A percentile compares a stretch with the other conserved stretches of the same genome.
Conservation (phyloP, 2,113 vertebrate genomes). For the Cryptomyrus ogoouensis region DNA sequence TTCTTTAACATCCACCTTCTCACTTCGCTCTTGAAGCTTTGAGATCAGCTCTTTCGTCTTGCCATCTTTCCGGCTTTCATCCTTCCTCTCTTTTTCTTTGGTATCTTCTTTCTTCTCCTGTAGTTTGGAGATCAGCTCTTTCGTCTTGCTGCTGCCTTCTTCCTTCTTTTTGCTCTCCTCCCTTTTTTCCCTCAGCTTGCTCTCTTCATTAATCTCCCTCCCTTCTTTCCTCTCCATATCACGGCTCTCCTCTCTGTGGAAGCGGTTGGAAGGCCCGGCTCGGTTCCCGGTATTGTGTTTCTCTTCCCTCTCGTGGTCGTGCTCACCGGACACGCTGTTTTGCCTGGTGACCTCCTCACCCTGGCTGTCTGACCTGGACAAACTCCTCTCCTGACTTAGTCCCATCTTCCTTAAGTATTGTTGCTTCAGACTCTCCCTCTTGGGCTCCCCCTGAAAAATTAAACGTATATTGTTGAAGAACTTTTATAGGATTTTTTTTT, state of each 20-base stretch:
- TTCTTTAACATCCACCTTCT: constrained; percentile 37
- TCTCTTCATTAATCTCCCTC: constrained; percentile 51
- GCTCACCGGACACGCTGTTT: constrained; percentile 38
- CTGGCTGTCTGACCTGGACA: constrained; percentile 30
- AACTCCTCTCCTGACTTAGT: constrained; percentile 57
- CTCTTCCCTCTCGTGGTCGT: constrained; percentile 36
- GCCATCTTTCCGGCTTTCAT: constrained; percentile 40
- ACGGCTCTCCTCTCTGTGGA: constrained; percentile 37
- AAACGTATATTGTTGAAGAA: background rate
- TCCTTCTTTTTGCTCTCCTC: constrained; percentile 55
- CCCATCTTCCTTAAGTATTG: constrained; percentile 63
- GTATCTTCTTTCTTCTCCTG: constrained; percentile 53
- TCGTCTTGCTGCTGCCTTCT: constrained; percentile 54
- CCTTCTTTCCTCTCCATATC: constrained; percentile 39
- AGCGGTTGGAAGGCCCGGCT: constrained; percentile 36
- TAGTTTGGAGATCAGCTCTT: constrained; percentile 62
- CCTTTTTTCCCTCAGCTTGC: constrained; percentile 46
- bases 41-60: constrained; percentile 49
- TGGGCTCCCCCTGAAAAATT: constrained; percentile 46
- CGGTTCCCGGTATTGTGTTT: constrained; percentile 37
- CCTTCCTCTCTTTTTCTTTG: constrained; percentile 53
- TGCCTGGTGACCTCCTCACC: constrained; percentile 38
- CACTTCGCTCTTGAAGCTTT: constrained; percentile 57
- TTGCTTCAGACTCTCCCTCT: constrained; percentile 63
- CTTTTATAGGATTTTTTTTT: background rate